phyloP scores from a whole-genome alignment of 2,888 invertebrate genomes.

The Branchellion lobata region DNA sequence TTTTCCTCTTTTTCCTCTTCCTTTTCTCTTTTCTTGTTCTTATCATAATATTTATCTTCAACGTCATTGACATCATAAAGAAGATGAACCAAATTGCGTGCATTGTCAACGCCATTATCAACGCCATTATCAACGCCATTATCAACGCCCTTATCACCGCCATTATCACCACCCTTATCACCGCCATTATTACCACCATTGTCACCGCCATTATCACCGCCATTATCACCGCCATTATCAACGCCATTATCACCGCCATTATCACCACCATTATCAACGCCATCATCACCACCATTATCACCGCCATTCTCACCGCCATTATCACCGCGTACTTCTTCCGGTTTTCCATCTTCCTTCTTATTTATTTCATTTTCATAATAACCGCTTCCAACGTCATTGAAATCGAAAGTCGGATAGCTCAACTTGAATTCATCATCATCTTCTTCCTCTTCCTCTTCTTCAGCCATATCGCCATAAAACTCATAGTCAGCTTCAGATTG shows the following conservation, averaged over 20 bases:
- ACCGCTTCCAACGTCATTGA: conserved; percentile 14
- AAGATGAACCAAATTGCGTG: neutral
- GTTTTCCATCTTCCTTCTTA: neutral
- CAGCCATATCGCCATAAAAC: neutral
- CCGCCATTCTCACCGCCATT: neutral
- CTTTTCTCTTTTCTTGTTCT: neutral
- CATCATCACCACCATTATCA: conserved; percentile 8
- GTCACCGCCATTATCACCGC: neutral
- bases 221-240: neutral
- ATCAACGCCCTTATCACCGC: neutral
- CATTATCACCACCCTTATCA: neutral
- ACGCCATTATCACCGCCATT: neutral
- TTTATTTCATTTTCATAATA: neutral
- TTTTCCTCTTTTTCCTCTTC: neutral
- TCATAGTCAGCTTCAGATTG: neutral
- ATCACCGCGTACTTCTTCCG: neutral
- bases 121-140: neutral
- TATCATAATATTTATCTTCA: conserved; percentile 14
- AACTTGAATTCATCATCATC: conserved; percentile 5
- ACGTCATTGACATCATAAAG: neutral
- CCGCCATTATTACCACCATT: neutral
- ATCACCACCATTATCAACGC: conserved; percentile 21
- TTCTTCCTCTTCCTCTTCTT: neutral
- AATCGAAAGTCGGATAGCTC: no score
- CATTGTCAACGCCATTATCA: neutral